These are phyloP conservation scores for Diplodus sargus DNA, from an alignment of 2,797 vertebrate genomes.

Conservation along the genomic window DNA sequence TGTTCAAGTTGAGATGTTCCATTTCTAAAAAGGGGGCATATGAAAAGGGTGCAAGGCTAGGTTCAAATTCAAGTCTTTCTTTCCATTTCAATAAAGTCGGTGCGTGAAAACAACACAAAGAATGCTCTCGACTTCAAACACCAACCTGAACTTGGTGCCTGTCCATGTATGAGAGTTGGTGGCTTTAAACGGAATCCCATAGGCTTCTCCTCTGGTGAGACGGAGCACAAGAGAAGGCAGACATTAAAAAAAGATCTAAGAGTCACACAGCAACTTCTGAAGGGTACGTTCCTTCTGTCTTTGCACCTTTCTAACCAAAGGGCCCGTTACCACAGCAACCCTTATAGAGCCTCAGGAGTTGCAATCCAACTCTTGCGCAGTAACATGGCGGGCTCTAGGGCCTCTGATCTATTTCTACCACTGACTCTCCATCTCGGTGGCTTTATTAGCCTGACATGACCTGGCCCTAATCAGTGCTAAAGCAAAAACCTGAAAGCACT, in stretches of 20 bases:
- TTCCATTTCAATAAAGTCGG: slow-evolving; percentile 17
- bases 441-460: slow-evolving; percentile 51
- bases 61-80: neutral
- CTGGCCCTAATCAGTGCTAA: slow-evolving; percentile 35
- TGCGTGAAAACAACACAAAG: neutral
- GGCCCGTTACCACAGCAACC: slow-evolving; percentile 57
- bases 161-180: slow-evolving; percentile 97
- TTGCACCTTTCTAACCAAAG: slow-evolving; percentile 49
- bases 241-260: slow-evolving; percentile 42
- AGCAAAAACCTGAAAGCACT: slow-evolving; percentile 22
- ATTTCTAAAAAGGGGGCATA: slow-evolving; percentile 25
- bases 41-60: slow-evolving; percentile 4
- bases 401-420: slow-evolving; percentile 52
- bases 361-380: slow-evolving; percentile 24
- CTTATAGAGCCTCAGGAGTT: slow-evolving; percentile 19
- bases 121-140: slow-evolving; percentile 25
- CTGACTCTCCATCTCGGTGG: slow-evolving; percentile 39
- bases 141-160: slow-evolving; percentile 96
- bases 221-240: slow-evolving; percentile 33
- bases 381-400: slow-evolving; percentile 25
- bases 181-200: slow-evolving; percentile 97
- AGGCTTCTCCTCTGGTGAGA: slow-evolving; percentile 93
- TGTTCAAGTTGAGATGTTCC: slow-evolving; percentile 15
- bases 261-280: slow-evolving; percentile 33
- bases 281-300: slow-evolving; percentile 34